Evolutionary conservation across 2,888 invertebrate genomes (phyloP).

Genomic region (Chaitophorus viminalis): DNA sequence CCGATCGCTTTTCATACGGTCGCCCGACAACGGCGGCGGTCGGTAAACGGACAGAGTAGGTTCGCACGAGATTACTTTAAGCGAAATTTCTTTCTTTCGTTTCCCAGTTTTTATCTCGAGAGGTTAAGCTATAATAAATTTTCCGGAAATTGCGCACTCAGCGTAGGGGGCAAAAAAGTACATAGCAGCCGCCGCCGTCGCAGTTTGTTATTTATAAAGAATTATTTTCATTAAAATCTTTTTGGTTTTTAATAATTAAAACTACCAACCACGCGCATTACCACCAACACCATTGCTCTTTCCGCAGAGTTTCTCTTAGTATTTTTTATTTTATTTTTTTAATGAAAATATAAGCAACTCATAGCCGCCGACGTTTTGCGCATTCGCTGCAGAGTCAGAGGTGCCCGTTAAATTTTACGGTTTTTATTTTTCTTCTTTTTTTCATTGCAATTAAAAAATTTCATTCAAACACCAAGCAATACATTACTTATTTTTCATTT

Average conservation of each 20-base stretch:
- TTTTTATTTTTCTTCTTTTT: slow-evolving; percentile 31
- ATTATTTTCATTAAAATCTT: slow-evolving; percentile 61
- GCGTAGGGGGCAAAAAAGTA: slow-evolving; percentile 12
- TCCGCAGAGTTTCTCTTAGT: slow-evolving; percentile 15
- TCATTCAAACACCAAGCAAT: slow-evolving; percentile 14
- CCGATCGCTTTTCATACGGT: slow-evolving; percentile 52
- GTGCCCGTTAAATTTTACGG: slow-evolving; percentile 46
- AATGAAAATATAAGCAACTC: slow-evolving; percentile 45
- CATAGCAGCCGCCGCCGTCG: slow-evolving; percentile 18
- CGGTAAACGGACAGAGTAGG: not conserved
- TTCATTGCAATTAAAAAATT: slow-evolving; percentile 44
- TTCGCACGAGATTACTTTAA: slow-evolving; percentile 54
- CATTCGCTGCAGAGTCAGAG: not conserved
- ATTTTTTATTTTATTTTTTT: slow-evolving; percentile 26
- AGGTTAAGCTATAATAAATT: slow-evolving; percentile 58
- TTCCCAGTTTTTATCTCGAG: slow-evolving; percentile 31
- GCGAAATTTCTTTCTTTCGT: slow-evolving; percentile 42
- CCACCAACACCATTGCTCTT: slow-evolving; percentile 15
- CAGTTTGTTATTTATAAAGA: slow-evolving; percentile 57
- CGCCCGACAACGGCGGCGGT: not conserved
- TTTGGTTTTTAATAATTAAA: slow-evolving; percentile 61
- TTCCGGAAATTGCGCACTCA: slow-evolving; percentile 54
- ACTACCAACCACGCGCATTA: slow-evolving; percentile 43
- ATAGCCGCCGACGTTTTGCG: not conserved
- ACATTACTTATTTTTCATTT: not conserved